Conservation (phyloP, 2,888 invertebrate genomes). For the Ecliptopera silaceata region DNA sequence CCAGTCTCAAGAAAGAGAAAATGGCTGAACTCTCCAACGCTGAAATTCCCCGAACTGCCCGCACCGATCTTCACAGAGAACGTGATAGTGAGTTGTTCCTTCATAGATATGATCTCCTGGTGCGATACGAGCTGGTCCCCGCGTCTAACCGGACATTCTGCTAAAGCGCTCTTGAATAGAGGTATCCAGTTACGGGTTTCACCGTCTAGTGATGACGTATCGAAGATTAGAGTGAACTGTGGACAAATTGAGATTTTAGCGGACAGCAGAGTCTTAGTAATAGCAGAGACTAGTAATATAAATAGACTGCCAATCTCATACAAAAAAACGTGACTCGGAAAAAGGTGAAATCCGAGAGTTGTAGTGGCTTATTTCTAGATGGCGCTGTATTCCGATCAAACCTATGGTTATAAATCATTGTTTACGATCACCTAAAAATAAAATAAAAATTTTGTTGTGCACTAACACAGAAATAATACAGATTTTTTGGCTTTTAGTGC, state of each 20-base stretch:
- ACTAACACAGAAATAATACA: too few relatives aligned
- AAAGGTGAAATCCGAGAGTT: too few relatives aligned
- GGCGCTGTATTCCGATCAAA: too few relatives aligned
- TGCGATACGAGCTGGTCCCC: constrained; percentile 83
- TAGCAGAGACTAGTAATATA: too few relatives aligned
- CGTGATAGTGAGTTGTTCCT: constrained; percentile 89
- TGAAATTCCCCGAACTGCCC: constrained; percentile 82
- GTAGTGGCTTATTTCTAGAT: too few relatives aligned
- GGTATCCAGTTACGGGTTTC: constrained; percentile 88
- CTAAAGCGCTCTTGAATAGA: constrained; percentile 87
- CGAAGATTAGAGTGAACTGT: constrained; percentile 88
- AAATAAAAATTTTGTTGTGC: too few relatives aligned
- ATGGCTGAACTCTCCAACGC: constrained; percentile 88
- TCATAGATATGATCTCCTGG: constrained; percentile 89
- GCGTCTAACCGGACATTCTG: constrained; percentile 88
- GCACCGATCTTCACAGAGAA: constrained; percentile 86
- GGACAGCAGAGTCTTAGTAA: neutral
- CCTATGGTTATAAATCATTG: too few relatives aligned
- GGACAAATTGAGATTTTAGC: neutral
- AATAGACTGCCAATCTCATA: too few relatives aligned
- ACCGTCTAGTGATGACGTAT: constrained; percentile 84
- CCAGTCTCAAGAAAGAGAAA: constrained; percentile 86
- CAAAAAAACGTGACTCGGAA: too few relatives aligned
- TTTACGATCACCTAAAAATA: too few relatives aligned
- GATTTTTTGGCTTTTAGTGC: too few relatives aligned